Conservation (phyloP, 2,888 invertebrate species). For the Rambutsinella grinnellia region DNA sequence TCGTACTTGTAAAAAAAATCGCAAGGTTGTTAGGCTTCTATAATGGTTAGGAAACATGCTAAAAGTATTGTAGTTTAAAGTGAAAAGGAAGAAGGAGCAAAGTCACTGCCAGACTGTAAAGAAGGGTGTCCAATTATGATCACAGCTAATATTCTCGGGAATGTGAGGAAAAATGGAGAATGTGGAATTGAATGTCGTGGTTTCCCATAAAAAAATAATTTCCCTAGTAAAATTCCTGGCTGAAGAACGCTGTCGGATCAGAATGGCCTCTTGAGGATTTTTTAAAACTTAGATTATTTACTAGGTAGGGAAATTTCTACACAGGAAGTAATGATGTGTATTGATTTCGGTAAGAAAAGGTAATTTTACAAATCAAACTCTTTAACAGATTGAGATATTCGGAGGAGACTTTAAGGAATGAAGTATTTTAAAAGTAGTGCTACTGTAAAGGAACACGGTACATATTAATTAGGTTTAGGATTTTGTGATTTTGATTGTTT, state of each 20-base stretch:
- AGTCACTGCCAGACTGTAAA: slow-evolving; percentile 67
- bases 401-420: too few species aligned
- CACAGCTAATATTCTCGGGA: slow-evolving; percentile 11
- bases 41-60: background rate
- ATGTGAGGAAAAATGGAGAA: background rate
- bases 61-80: background rate
- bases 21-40: background rate
- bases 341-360: too few species aligned
- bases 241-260: slow-evolving; percentile 22
- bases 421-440: too few species aligned
- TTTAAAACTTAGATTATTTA: background rate
- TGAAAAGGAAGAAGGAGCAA: slow-evolving; percentile 39
- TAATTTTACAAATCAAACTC: too few species aligned
- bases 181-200: background rate
- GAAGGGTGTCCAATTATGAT: slow-evolving; percentile 55
- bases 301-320: too few species aligned
- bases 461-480: too few species aligned
- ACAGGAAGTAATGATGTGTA: too few species aligned
- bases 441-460: too few species aligned
- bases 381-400: too few species aligned
- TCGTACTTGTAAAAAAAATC: slow-evolving; percentile 12
- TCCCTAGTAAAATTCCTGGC: background rate
- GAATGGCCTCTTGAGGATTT: slow-evolving; percentile 44
- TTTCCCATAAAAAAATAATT: slow-evolving; percentile 1
- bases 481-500: too few species aligned